Evolutionary conservation across 2,113 vertebrate genomes (phyloP).

Genomic region (Narcine bancroftii): DNA sequence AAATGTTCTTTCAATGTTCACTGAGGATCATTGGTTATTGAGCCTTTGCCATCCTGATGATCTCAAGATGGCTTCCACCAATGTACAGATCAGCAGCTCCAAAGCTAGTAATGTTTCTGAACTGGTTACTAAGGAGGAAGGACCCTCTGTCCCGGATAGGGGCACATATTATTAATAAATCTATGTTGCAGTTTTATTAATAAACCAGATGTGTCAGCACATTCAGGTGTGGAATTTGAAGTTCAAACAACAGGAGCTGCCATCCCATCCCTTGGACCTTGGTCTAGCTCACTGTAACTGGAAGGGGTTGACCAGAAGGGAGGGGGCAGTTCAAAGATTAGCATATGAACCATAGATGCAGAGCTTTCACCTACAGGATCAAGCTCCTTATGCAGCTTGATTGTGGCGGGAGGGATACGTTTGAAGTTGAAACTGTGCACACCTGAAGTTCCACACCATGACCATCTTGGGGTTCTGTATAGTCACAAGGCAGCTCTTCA

Average conservation of each 20-base stretch:
- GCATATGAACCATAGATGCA: not conserved
- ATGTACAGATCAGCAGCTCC: not conserved
- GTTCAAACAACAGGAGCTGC: not conserved
- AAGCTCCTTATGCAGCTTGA: too few relatives aligned
- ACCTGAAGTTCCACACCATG: too few relatives aligned
- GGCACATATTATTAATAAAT: too few relatives aligned
- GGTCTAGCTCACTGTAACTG: too few relatives aligned
- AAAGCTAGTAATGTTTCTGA: not conserved
- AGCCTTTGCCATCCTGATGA: not conserved
- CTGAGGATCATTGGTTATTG: not conserved
- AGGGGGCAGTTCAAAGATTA: too few relatives aligned
- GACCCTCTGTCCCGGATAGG: not conserved
- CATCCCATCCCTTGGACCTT: not conserved
- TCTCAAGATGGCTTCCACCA: too few relatives aligned
- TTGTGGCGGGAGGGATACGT: too few relatives aligned
- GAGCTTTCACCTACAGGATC: too few relatives aligned
- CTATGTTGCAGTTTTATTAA: not conserved
- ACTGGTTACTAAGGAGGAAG: not conserved
- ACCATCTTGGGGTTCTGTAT: too few relatives aligned
- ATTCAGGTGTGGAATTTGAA: not conserved
- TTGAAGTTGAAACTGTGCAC: too few relatives aligned
- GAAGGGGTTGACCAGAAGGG: not conserved
- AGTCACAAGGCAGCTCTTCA: too few relatives aligned
- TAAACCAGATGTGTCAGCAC: not conserved
- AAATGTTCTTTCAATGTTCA: not conserved